These are phyloP conservation scores for Monomorium pharaonis DNA, from an alignment of 1,140 invertebrate genomes.

Conservation along the genomic window DNA sequence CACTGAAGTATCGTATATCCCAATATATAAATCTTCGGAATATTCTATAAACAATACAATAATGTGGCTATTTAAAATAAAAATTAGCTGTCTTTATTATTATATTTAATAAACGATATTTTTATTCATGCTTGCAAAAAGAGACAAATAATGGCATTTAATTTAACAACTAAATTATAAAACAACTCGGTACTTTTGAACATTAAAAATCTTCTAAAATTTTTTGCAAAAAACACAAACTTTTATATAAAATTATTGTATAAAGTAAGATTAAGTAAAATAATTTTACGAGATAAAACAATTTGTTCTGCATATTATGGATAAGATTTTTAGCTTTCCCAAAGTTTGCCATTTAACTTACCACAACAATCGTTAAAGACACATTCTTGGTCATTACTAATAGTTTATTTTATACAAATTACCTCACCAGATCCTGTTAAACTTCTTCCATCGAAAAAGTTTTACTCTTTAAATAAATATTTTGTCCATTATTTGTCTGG, in stretches of 20 bases:
- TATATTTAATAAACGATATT: not conserved
- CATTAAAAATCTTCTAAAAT: conserved; percentile 38
- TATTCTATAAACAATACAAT: not conserved
- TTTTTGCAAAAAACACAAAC: too few relatives aligned
- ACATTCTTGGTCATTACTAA: not conserved
- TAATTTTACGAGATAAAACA: not conserved
- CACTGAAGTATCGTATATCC: not conserved
- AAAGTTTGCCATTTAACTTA: not conserved
- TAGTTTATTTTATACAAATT: not conserved
- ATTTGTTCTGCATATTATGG: not conserved
- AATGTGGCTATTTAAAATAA: not conserved
- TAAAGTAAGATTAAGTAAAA: not conserved
- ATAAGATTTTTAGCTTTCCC: not conserved
- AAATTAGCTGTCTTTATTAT: not conserved
- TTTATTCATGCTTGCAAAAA: not conserved
- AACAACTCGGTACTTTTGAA: conserved; percentile 7
- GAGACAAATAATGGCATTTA: not conserved
- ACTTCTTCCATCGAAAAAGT: not conserved
- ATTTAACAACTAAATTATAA: not conserved
- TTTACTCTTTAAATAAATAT: not conserved
- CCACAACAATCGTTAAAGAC: not conserved
- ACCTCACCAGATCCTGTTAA: not conserved
- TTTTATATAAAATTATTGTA: not conserved
- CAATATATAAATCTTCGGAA: not conserved
- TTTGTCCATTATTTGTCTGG: not conserved